Base-by-base conservation (phyloP, 2,888 invertebrate species). In the Ryuthela nishihirai region DNA sequence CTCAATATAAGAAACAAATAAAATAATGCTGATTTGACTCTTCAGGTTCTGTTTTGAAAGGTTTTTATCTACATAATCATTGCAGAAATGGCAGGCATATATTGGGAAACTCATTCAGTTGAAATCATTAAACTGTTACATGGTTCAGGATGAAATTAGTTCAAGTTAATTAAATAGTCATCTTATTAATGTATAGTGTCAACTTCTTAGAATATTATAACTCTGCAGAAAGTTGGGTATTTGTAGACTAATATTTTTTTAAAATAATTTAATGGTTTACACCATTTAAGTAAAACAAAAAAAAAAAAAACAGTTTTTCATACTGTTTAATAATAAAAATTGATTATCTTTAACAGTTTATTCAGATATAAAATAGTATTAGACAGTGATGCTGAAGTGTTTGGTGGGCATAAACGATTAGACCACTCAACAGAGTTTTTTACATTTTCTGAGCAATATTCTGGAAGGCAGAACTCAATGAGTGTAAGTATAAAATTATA, bases 361-460 rank as follows among this genome's bases (percentile, higher is more conserved):
- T 61, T 45, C 49, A 78, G 76, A 58, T 98, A 95, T 72, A 84
- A 83, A 76, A 83, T 91, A 60, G 80, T 85, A 10, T 77, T 94
- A 47, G 85, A 85, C 68, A 83, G 88, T 6, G 93, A 94, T 74
- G 83, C 82, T 66, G 75, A 78, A 26, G 73, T 82, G 58, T 93
- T 85, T 76, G 91, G 88, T 21, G 93, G 93, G 0, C 83, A 85
- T 69, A 80, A 80, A 65, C 80, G 90, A 39, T 75, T 93, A 12
- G 85, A 89, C 74, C 79, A 78, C 38, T 79, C 73, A 49, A 79
- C 83, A 25, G 76, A 78, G 54, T 80, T 79, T 69, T 74, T 73
- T 65, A 85, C 90, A 0, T 77, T 78, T 61, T 78, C 82, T 2
- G 85, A 87, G 67, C 80, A 82, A 0, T 87, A 81, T 76, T 83